Evolutionary conservation across 1,140 invertebrate genomes (phyloP).

Genomic region (Trinorchestia longiramus): DNA sequence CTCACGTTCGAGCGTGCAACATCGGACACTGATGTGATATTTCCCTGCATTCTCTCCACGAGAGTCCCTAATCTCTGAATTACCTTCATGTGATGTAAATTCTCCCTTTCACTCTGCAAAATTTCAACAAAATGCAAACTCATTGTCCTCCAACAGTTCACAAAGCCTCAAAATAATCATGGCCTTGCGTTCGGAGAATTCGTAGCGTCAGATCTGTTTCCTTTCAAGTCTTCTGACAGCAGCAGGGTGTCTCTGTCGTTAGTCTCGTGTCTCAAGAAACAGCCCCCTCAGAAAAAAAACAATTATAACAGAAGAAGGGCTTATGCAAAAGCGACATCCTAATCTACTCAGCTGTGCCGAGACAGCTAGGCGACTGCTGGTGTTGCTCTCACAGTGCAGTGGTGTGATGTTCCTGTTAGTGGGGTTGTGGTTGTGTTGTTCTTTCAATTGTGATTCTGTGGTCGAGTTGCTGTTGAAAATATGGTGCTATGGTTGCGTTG

Average conservation of each 20-base stretch:
- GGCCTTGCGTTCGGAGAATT: neutral
- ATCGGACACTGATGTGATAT: neutral
- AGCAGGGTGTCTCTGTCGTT: neutral
- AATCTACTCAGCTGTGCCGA: neutral
- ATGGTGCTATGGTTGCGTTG: neutral
- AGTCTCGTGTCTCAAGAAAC: neutral
- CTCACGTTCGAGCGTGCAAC: neutral
- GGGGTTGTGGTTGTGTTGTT: neutral
- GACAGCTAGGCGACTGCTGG: neutral
- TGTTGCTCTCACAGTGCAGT: neutral
- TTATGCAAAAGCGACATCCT: neutral
- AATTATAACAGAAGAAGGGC: neutral
- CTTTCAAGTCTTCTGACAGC: neutral
- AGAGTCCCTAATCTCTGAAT: neutral
- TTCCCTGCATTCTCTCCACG: neutral
- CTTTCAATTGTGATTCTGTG: neutral
- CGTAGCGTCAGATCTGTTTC: neutral
- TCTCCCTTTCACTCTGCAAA: neutral
- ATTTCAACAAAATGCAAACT: no score
- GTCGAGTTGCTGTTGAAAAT: neutral
- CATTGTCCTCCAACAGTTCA: neutral
- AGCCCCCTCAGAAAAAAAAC: neutral
- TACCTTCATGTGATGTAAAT: neutral
- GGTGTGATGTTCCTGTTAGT: neutral
- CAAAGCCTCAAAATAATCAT: neutral